phyloP scores from a whole-genome alignment of 1,140 invertebrate species.

The Ceratoteleas bidentatus region DNA sequence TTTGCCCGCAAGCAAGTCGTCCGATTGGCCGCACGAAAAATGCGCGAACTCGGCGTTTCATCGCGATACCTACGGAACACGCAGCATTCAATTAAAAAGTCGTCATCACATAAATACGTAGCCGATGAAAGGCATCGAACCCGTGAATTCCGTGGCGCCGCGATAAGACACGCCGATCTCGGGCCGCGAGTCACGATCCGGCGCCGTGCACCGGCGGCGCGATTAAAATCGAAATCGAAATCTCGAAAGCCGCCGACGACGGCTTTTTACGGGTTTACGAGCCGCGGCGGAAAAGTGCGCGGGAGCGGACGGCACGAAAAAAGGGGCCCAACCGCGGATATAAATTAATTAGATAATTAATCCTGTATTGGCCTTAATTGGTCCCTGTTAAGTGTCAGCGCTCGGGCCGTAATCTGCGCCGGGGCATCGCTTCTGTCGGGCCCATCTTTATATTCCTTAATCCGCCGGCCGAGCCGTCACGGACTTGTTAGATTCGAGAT shows the following conservation, averaged over 20 bases:
- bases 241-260: constrained; percentile 62
- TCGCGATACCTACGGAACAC: constrained; percentile 38
- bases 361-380: constrained; percentile 80
- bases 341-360: constrained; percentile 82
- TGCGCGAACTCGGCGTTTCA: constrained; percentile 13
- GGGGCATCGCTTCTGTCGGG: constrained; percentile 71
- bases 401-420: constrained; percentile 72
- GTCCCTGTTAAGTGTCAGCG: constrained; percentile 79
- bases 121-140: constrained; percentile 26
- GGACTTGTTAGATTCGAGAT: constrained; percentile 79
- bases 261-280: constrained; percentile 62
- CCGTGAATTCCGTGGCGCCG: constrained; percentile 51
- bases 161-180: constrained; percentile 59
- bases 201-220: constrained; percentile 46
- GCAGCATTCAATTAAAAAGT: constrained; percentile 45
- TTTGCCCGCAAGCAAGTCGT: too few relatives aligned
- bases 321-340: constrained; percentile 55
- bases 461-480: constrained; percentile 49
- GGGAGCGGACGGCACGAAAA: constrained; percentile 29
- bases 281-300: constrained; percentile 38
- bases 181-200: constrained; percentile 60
- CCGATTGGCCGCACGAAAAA: background rate
- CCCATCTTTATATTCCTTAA: constrained; percentile 60
- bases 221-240: constrained; percentile 72
- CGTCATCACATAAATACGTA: constrained; percentile 46